Conservation (phyloP, 2,113 vertebrate genomes). For the Mastomys coucha region DNA sequence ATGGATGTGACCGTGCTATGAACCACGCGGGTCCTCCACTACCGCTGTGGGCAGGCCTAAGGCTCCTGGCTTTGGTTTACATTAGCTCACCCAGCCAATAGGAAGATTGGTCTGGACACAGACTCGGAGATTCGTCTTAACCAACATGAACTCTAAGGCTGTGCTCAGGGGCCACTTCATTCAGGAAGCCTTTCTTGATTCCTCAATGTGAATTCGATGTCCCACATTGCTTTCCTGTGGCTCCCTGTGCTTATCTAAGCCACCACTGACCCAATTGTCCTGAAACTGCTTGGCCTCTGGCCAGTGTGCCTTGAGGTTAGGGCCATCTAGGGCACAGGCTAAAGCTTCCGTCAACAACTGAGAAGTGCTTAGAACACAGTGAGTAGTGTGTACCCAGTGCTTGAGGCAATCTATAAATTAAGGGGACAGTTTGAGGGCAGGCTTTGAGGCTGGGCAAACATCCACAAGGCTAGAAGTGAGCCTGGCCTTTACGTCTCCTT, state of each 20-base stretch:
- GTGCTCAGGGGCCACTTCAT: neutral
- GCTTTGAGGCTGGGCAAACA: neutral
- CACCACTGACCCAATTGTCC: neutral
- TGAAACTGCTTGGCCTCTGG: neutral
- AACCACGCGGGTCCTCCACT: neutral
- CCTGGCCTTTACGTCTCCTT: neutral
- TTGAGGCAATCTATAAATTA: neutral
- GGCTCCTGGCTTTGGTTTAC: neutral
- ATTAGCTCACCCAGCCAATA: neutral
- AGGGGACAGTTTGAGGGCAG: neutral
- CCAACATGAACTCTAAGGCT: neutral
- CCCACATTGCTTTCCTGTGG: neutral
- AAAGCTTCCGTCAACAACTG: neutral
- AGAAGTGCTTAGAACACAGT: neutral
- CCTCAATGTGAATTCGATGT: neutral
- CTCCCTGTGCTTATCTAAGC: neutral
- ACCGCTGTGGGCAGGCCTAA: neutral
- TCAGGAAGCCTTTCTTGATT: neutral
- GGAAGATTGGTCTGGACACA: neutral
- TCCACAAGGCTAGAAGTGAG: neutral
- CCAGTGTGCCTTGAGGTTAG: neutral
- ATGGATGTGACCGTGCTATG: neutral
- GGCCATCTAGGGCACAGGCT: neutral
- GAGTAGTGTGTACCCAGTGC: neutral
- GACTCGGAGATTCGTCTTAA: neutral